phyloP scores from a whole-genome alignment of 2,113 vertebrate genomes.

The Bambusicola thoracicus region DNA sequence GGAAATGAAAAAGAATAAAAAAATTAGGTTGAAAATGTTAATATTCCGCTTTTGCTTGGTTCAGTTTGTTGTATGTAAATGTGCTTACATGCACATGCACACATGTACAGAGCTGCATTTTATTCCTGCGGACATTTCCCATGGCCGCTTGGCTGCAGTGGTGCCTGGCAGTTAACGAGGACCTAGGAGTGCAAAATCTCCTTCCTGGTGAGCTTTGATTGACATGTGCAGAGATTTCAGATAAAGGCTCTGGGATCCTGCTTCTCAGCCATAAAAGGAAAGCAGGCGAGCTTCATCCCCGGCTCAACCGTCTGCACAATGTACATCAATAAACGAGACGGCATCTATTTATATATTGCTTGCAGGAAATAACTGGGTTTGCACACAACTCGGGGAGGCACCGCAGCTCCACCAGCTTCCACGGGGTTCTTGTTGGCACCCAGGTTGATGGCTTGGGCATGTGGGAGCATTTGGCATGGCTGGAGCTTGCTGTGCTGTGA shows the following conservation, averaged over 20 bases:
- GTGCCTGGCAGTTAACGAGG: neutral
- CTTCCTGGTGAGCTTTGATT: neutral
- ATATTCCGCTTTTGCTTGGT: neutral
- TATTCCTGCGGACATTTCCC: neutral
- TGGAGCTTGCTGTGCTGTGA: slow-evolving; percentile 2
- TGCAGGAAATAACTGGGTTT: slow-evolving; percentile 37
- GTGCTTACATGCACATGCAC: neutral
- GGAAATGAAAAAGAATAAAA: neutral
- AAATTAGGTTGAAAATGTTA: neutral
- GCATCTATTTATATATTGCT: slow-evolving; percentile 45
- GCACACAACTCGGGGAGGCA: slow-evolving; percentile 13
- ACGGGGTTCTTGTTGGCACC: slow-evolving; percentile 29
- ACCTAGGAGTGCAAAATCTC: neutral
- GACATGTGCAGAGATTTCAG: slow-evolving; percentile 1
- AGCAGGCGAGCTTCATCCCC: neutral
- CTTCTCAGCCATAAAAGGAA: slow-evolving; percentile 50
- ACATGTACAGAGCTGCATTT: neutral
- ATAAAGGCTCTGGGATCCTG: neutral
- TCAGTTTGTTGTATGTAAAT: neutral
- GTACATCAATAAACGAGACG: slow-evolving; percentile 40
- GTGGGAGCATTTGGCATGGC: neutral
- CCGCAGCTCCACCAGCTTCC: slow-evolving; percentile 30
- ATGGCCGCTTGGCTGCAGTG: neutral
- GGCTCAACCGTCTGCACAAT: slow-evolving; percentile 23
- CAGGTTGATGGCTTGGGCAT: slow-evolving; percentile 17